Conservation (phyloP, 2,113 vertebrate genomes). For the Halichoerus grypus region DNA sequence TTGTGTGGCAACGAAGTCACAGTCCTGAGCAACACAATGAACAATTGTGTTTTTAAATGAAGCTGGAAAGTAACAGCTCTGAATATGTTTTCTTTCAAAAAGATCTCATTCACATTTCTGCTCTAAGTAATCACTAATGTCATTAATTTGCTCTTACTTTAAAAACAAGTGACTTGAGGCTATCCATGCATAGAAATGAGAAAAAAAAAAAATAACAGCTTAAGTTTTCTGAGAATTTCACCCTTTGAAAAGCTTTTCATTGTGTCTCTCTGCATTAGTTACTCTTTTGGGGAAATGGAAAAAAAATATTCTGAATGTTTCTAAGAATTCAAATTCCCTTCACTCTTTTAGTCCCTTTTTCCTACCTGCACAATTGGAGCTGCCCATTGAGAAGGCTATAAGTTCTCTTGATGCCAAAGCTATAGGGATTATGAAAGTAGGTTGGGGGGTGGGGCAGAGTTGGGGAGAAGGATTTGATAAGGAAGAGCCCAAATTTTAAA, state of each 20-base stretch:
- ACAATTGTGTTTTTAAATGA: constrained; percentile 25
- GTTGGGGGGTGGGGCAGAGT: background rate
- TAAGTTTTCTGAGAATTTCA: constrained; percentile 75
- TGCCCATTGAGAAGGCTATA: background rate
- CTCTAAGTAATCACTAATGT: constrained; percentile 42
- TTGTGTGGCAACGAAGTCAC: background rate
- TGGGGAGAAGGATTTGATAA: background rate
- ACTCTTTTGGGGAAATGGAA: background rate
- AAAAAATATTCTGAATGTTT: constrained; percentile 44
- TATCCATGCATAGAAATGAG: background rate
- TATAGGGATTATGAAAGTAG: constrained; percentile 21
- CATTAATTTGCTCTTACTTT: constrained; percentile 71
- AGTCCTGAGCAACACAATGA: constrained; percentile 34
- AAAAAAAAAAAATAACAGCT: background rate
- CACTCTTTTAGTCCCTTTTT: constrained; percentile 5
- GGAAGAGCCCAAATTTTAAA: constrained; percentile 26
- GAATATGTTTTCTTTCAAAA: constrained; percentile 46
- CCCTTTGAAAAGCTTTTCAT: constrained; percentile 51
- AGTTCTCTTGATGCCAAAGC: background rate
- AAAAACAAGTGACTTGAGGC: constrained; percentile 45
- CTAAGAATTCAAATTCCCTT: constrained; percentile 65
- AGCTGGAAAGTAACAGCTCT: background rate
- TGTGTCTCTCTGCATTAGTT: constrained; percentile 38
- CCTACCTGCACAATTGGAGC: background rate
- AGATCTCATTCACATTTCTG: constrained; percentile 60